phyloP scores from a whole-genome alignment of 2,113 vertebrate species.

The Equus quagga region DNA sequence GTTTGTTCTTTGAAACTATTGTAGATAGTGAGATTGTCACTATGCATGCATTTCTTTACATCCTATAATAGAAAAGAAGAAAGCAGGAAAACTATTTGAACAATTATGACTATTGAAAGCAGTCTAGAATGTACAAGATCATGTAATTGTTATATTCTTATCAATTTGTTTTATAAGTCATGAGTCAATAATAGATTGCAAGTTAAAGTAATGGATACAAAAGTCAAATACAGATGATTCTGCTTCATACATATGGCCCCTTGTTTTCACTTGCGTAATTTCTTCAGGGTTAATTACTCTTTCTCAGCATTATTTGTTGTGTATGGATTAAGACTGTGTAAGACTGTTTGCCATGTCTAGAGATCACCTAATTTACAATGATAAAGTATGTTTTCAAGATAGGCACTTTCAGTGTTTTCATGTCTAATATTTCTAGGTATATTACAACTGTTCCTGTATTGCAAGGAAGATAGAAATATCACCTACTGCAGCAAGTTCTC shows the following conservation, averaged over 20 bases:
- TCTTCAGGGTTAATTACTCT: not conserved
- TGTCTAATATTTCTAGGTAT: constrained; percentile 68
- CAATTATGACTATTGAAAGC: not conserved
- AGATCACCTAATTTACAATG: not conserved
- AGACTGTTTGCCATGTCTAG: not conserved
- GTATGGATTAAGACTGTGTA: not conserved
- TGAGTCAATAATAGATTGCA: not conserved
- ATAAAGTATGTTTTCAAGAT: constrained; percentile 14
- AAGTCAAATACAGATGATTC: not conserved
- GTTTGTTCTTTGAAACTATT: not conserved
- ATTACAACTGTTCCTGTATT: constrained; percentile 81
- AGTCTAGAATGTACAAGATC: not conserved
- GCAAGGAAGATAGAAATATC: constrained; percentile 32
- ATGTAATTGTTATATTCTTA: not conserved
- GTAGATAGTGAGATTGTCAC: not conserved
- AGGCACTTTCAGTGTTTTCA: not conserved
- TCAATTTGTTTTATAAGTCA: constrained; percentile 1
- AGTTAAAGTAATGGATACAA: not conserved
- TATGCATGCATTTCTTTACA: not conserved
- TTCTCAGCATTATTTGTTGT: not conserved
- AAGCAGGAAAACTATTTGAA: not conserved
- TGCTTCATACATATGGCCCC: not conserved
- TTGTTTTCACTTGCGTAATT: not conserved
- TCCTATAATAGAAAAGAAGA: not conserved
- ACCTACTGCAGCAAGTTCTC: not conserved